Evolutionary conservation across 2,113 vertebrate species (phyloP).

Genomic region (Sitta europaea): DNA sequence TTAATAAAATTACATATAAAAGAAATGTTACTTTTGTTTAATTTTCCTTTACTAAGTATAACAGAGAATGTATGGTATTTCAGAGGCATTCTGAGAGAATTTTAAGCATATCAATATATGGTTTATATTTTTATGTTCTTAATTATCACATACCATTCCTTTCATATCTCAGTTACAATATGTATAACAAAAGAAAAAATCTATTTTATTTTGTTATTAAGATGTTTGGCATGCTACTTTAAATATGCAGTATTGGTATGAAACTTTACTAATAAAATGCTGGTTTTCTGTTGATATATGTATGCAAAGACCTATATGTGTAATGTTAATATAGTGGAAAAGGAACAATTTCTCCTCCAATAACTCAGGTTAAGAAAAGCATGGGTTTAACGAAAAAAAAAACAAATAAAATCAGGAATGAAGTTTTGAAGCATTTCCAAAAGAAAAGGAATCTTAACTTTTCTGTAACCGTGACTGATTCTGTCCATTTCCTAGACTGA

Average conservation of each 20-base stretch:
- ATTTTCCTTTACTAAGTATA: neutral
- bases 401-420: too few species aligned
- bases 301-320: neutral
- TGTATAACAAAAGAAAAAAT: neutral
- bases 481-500: neutral
- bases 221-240: neutral
- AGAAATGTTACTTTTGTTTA: too few species aligned
- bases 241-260: neutral
- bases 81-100: neutral
- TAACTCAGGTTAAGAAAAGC: neutral
- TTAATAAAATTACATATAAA: neutral
- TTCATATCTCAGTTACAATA: neutral
- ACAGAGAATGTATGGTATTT: neutral
- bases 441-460: neutral
- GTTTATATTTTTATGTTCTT: too few species aligned
- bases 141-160: neutral
- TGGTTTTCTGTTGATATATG: neutral
- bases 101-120: neutral
- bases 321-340: neutral
- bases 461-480: neutral
- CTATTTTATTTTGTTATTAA: neutral
- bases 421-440: neutral
- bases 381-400: neutral
- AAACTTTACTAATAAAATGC: neutral
- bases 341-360: neutral